phyloP scores from a whole-genome alignment of 2,888 invertebrate genomes.

The Dicycla oo region DNA sequence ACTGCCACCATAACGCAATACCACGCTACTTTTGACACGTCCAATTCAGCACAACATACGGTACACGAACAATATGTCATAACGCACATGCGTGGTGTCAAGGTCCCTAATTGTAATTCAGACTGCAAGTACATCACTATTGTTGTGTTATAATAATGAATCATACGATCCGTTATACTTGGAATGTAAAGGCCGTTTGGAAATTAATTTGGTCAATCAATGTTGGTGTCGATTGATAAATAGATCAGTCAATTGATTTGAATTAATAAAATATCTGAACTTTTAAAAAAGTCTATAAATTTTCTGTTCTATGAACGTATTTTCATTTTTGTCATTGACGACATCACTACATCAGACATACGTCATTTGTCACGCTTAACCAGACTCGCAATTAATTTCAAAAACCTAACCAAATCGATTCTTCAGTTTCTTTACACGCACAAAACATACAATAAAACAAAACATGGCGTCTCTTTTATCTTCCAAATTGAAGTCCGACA shows the following conservation, averaged over 20 bases:
- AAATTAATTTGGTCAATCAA: background rate
- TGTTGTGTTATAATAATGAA: constrained; percentile 48
- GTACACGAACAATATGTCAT: constrained; percentile 47
- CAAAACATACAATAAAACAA: background rate
- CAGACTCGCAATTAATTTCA: background rate
- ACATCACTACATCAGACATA: background rate
- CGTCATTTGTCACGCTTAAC: background rate
- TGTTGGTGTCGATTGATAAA: constrained; percentile 1
- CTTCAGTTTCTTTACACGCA: background rate
- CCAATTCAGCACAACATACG: constrained; percentile 22
- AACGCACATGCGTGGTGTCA: constrained; percentile 54
- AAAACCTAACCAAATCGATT: background rate
- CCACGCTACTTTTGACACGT: constrained; percentile 7
- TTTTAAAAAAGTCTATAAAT: background rate
- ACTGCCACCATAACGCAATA: constrained; percentile 18
- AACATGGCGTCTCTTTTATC: constrained; percentile 18
- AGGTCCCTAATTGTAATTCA: constrained; percentile 57
- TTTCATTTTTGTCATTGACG: background rate
- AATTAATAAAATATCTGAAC: background rate
- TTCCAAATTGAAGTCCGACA: constrained; percentile 38
- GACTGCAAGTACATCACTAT: constrained; percentile 47
- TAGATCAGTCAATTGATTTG: background rate
- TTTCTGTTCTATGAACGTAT: too few relatives aligned
- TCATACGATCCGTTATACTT: constrained; percentile 43
- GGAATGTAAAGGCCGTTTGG: constrained; percentile 29